Conservation (phyloP, 2,888 invertebrate species). For the Leucoma salicis region DNA sequence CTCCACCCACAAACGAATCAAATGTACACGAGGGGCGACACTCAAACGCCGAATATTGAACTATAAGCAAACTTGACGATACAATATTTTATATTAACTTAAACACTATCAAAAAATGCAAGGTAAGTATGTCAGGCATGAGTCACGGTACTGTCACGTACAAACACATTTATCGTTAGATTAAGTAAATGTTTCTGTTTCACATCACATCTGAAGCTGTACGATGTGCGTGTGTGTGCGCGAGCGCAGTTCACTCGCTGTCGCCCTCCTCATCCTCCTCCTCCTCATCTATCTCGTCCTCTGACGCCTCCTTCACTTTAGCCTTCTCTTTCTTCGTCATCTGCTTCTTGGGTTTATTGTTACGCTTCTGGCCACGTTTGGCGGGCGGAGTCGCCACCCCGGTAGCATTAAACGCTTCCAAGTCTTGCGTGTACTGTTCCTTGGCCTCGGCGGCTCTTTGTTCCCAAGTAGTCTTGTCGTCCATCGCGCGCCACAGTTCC, state of each 20-base stretch:
- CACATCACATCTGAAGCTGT: too few relatives aligned
- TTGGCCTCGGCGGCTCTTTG: constrained; percentile 90
- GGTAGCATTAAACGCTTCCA: constrained; percentile 90
- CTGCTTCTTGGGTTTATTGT: constrained; percentile 33
- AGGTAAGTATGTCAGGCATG: too few relatives aligned
- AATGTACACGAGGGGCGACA: too few relatives aligned
- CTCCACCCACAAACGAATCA: too few relatives aligned
- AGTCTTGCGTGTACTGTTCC: constrained; percentile 89
- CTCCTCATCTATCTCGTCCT: constrained; percentile 76
- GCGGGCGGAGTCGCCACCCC: constrained; percentile 81
- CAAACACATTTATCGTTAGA: too few relatives aligned
- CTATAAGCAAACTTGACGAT: too few relatives aligned
- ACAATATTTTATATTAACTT: too few relatives aligned
- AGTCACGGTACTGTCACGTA: too few relatives aligned
- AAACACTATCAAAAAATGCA: too few relatives aligned
- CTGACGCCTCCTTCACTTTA: constrained; percentile 65
- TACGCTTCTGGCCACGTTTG: constrained; percentile 71
- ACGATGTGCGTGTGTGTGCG: too few relatives aligned
- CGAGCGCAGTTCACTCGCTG: not conserved
- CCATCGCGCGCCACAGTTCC: constrained; percentile 93
- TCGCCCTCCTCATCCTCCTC: constrained; percentile 52
- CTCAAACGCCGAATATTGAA: too few relatives aligned
- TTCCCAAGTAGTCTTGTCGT: constrained; percentile 94
- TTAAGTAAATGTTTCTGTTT: too few relatives aligned
- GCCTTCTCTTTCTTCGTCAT: constrained; percentile 42